A percentile compares a stretch with the other conserved stretches of the same genome.
Evolutionary conservation across 2,797 vertebrate genomes (phyloP).

Genomic region (Argya squamiceps): DNA sequence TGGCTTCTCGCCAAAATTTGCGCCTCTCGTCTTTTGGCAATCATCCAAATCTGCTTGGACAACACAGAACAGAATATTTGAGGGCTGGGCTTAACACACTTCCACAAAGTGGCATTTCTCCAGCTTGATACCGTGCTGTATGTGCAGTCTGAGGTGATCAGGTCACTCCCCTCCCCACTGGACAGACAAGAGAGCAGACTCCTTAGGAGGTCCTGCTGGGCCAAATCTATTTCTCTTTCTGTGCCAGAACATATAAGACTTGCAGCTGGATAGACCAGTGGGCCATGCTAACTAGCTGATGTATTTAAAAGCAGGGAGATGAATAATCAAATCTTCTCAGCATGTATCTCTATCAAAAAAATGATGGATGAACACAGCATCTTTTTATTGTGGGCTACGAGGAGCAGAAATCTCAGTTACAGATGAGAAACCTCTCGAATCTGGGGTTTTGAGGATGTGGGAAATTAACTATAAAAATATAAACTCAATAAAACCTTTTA

Average conservation of each 20-base stretch:
- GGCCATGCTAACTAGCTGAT: not conserved
- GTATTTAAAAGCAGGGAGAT: not conserved
- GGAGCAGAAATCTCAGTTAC: not conserved
- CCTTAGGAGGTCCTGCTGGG: slow-evolving; percentile 3
- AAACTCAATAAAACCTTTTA: not conserved
- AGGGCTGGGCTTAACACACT: not conserved
- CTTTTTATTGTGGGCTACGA: not conserved
- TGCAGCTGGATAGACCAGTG: slow-evolving; percentile 31
- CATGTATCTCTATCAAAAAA: not conserved
- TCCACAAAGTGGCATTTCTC: not conserved
- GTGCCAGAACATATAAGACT: not conserved
- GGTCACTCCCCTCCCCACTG: not conserved
- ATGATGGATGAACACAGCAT: not conserved
- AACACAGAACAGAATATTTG: not conserved
- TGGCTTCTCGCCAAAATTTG: slow-evolving; percentile 54
- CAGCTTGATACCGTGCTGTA: not conserved
- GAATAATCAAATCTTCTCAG: slow-evolving; percentile 20
- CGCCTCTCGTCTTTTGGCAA: not conserved
- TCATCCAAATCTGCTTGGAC: slow-evolving; percentile 1
- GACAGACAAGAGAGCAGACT: not conserved
- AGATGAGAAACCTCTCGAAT: not conserved
- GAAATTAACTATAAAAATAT: not conserved
- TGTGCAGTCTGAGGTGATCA: not conserved
- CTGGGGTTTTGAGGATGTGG: not conserved
- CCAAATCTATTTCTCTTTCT: not conserved